Evolutionary conservation across 1,140 invertebrate genomes (phyloP), one percentile per base, ranked within the genome.

Genomic region (Drosophila truncata): DNA sequence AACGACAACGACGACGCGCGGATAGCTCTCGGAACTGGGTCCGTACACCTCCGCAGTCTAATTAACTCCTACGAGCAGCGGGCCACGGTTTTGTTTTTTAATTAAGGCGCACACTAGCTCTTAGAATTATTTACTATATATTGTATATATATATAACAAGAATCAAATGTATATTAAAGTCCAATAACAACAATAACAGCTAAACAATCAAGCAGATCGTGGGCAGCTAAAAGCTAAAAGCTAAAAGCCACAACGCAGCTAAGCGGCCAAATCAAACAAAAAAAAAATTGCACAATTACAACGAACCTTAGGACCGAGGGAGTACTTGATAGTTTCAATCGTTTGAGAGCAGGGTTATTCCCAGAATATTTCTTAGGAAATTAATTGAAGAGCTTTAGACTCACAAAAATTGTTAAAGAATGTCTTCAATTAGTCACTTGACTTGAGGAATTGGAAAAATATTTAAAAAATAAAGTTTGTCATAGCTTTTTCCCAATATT

Each of bases 41-140:
- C 41, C 72, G 65, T 83, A 88, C 85, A 90, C 85, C 85, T 90
- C 85, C 85, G 81, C 85, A 88, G 82, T 90, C 85, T 88, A 88
- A 88, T 88, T 88, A 88, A 88, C 85, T 90, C 85, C 85, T 85
- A 88, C 84, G 84, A 90, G 78, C 39, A 59, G 57, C 73, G 25
- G 35, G 52, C 72, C 66, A 33, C 80, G 50, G 49, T 60, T 73
- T 82, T 78, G 86, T 49, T 49, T 52, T 54, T 55, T 55, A 88
- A 88, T 87, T 87, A 87, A 88, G 63, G 71, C 76, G 64, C 67
- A 79, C 63, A 83, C 79, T 72, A 37, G 42, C 11, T 31, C 35
- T 58, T 62, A 60, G 35, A 37, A 35, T 55, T 60, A 49, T 65
- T 20, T 23, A 4, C 29, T 70, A 41, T 58, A 39, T 25, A 27